phyloP scores from a whole-genome alignment of 2,113 vertebrate genomes.

The Scartelaos histophorus region DNA sequence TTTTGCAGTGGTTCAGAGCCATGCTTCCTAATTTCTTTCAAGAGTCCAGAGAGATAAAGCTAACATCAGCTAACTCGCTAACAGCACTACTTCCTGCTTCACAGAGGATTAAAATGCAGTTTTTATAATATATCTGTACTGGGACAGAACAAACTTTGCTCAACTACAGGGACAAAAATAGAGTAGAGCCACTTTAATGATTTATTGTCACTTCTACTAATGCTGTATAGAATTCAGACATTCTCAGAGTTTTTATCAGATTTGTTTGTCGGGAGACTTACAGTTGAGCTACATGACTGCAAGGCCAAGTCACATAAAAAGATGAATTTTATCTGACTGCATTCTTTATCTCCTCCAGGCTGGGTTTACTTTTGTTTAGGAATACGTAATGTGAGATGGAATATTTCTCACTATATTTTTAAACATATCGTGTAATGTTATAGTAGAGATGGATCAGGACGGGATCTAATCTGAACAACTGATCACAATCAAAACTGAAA shows the following conservation, averaged over 20 bases:
- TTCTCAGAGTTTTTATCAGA: background rate
- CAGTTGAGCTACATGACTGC: background rate
- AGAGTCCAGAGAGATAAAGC: too few species aligned
- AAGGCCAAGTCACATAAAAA: conserved; percentile 12
- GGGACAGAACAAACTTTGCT: too few species aligned
- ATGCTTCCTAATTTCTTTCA: too few species aligned
- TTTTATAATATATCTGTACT: too few species aligned
- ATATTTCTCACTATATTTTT: conserved; percentile 19
- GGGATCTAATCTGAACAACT: background rate
- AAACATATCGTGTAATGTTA: background rate
- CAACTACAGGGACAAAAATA: too few species aligned
- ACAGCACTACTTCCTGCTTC: too few species aligned
- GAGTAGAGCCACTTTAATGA: too few species aligned
- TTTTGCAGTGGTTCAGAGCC: too few species aligned
- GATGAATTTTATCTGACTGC: conserved; percentile 29
- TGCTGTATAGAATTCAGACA: background rate
- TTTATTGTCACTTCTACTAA: background rate
- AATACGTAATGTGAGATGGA: background rate
- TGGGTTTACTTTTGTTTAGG: background rate
- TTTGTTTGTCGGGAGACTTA: background rate
- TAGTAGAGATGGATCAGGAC: background rate
- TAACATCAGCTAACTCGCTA: too few species aligned
- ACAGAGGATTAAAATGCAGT: too few species aligned
- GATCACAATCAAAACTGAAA: too few species aligned
- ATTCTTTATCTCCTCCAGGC: conserved; percentile 10